Evolutionary conservation across 2,113 vertebrate species (phyloP).

Genomic region (Podiceps cristatus): DNA sequence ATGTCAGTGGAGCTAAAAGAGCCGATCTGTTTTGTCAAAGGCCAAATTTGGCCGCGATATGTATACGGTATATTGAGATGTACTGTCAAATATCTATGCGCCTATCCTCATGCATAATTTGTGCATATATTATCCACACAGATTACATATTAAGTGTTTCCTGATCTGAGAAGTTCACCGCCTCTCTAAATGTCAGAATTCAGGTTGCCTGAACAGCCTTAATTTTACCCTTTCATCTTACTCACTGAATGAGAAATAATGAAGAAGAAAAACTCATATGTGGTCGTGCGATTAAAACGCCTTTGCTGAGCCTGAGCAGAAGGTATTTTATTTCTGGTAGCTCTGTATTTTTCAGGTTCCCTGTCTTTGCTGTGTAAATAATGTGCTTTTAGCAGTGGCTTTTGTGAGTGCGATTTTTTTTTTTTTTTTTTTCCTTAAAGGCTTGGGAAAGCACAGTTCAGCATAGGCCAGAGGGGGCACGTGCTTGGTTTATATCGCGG

Average conservation of each 20-base stretch:
- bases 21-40: not conserved
- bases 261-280: rapidly evolving
- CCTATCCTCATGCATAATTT: not conserved
- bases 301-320: not conserved
- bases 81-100: not conserved
- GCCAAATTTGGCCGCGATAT: not conserved
- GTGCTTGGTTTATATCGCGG: not conserved
- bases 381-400: not conserved
- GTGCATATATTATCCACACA: not conserved
- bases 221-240: not conserved
- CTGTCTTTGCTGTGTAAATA: not conserved
- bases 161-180: not conserved
- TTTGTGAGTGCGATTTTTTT: rapidly evolving
- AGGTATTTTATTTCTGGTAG: not conserved
- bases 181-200: not conserved
- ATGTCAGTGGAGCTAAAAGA: not conserved
- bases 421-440: not conserved
- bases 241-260: not conserved
- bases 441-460: not conserved
- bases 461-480: rapidly evolving
- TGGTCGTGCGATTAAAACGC: not conserved
- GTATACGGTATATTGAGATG: rapidly evolving
- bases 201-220: not conserved
- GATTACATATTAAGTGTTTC: rapidly evolving
- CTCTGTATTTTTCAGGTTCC: not conserved